Evolutionary conservation across 2,888 invertebrate species (phyloP).

Genomic region (Nephrotoma guestfalica): DNA sequence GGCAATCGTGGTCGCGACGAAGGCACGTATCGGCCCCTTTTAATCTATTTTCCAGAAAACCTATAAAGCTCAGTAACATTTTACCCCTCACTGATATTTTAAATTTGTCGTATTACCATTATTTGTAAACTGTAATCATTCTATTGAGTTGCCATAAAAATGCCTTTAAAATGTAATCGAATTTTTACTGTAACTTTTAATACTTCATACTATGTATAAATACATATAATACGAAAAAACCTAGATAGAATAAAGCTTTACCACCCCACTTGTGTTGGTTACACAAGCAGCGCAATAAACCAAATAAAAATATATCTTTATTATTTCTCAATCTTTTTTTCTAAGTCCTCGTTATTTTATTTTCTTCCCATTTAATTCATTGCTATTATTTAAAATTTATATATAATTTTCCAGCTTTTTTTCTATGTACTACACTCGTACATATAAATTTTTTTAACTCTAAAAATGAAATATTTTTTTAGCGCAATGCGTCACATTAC

Average conservation of each 20-base stretch:
- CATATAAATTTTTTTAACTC: background rate
- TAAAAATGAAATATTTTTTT: conserved; percentile 1
- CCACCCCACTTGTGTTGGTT: background rate
- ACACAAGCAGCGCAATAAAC: background rate
- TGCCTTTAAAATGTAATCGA: background rate
- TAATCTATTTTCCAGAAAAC: no score
- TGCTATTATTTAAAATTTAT: background rate
- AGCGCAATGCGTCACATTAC: conserved; percentile 4
- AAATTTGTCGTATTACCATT: no score
- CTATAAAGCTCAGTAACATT: no score
- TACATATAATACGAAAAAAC: background rate
- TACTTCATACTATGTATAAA: background rate
- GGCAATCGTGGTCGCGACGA: no score
- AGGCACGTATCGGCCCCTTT: no score
- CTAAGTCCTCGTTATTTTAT: background rate
- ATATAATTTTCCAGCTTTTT: background rate
- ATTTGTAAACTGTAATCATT: no score
- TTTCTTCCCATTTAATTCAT: background rate
- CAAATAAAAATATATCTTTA: background rate
- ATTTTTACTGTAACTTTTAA: background rate
- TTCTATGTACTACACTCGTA: background rate
- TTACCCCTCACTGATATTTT: no score
- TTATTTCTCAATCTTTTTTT: background rate
- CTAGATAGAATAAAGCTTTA: background rate
- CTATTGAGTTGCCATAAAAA: background rate